Conservation (phyloP, 1,140 invertebrate genomes). For the Aphelenchoides besseyi region DNA sequence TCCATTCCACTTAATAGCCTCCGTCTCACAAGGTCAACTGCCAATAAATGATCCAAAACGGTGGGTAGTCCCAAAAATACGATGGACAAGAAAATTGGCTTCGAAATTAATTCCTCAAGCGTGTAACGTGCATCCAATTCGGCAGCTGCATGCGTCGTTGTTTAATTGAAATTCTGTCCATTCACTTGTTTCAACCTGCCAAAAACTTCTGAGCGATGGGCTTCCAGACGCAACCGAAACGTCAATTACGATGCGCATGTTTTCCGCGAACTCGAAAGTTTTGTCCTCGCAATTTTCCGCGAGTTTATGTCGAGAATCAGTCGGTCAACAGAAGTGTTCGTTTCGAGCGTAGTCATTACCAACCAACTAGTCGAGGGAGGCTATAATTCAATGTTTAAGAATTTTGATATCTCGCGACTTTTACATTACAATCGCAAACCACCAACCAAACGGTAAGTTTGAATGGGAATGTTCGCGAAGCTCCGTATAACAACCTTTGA, state of each 20-base stretch:
- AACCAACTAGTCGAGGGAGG: background rate
- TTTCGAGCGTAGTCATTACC: background rate
- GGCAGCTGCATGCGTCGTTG: background rate
- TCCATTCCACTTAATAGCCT: conserved; percentile 9
- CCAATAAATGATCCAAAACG: conserved; percentile 14
- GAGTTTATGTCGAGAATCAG: background rate
- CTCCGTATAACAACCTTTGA: too few relatives aligned
- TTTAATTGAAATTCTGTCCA: background rate
- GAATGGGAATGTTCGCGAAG: too few relatives aligned
- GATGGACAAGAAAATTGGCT: background rate
- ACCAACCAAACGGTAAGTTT: too few relatives aligned
- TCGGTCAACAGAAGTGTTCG: background rate
- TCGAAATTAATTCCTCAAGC: background rate
- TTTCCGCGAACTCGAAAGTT: background rate
- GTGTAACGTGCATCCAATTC: too few relatives aligned
- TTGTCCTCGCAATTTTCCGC: background rate
- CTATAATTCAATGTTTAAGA: too few relatives aligned
- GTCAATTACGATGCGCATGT: background rate
- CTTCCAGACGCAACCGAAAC: background rate
- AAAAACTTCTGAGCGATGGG: background rate
- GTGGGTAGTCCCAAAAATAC: background rate
- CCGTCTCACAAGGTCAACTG: conserved; percentile 17
- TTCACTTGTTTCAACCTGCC: background rate
- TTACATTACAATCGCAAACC: too few relatives aligned
- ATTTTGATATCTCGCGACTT: too few relatives aligned